These are phyloP conservation scores for Elysia chlorotica DNA, from an alignment of 1,140 invertebrate genomes.

Conservation along the genomic window DNA sequence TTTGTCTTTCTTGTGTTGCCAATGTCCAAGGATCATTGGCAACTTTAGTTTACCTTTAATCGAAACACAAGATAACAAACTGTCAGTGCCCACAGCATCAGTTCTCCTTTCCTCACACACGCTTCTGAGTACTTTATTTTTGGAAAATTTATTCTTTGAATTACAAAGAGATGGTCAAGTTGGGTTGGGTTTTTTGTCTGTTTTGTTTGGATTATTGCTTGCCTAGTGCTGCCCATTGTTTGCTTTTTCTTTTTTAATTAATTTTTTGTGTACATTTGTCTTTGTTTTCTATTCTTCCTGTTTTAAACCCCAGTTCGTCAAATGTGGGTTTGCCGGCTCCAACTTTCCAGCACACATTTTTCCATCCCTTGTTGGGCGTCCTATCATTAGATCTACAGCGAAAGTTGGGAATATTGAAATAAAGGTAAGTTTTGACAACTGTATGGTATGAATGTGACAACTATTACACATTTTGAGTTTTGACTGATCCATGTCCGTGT, in stretches of 20 bases:
- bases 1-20: too few species aligned
- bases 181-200: neutral
- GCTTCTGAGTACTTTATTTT: neutral
- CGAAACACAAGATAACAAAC: too few species aligned
- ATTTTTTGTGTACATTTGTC: neutral
- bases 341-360: constrained; percentile 99
- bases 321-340: constrained; percentile 98
- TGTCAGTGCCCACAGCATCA: too few species aligned
- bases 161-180: neutral
- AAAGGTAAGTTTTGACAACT: constrained; percentile 82
- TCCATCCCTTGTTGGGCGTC: constrained; percentile 97
- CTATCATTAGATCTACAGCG: constrained; percentile 95
- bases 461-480: too few species aligned
- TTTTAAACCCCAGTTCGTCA: constrained; percentile 85
- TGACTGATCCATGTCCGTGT: too few species aligned
- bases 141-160: neutral
- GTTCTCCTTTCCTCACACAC: too few species aligned
- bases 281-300: constrained; percentile 5
- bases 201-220: neutral
- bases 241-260: neutral
- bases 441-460: too few species aligned
- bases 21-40: too few species aligned
- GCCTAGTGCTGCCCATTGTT: too few species aligned
- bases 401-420: constrained; percentile 99
- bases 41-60: too few species aligned